A percentile compares a stretch with the other conserved stretches of the same genome.
These are phyloP conservation scores for Amphibalanus amphitrite DNA, from an alignment of 1,140 invertebrate genomes.

Conservation along the genomic window DNA sequence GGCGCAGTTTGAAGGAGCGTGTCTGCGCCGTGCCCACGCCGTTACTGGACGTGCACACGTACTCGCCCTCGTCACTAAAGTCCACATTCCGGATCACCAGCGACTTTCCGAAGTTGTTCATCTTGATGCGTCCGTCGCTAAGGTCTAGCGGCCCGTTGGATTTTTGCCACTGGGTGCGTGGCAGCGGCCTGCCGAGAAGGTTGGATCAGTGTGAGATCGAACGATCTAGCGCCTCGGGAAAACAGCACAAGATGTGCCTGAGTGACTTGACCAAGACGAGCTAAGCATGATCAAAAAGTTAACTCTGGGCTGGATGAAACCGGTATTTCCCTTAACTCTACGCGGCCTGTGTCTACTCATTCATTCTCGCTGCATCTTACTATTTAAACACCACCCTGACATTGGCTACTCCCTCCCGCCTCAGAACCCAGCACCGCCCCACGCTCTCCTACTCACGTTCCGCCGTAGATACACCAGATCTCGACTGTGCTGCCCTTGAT, in stretches of 20 bases:
- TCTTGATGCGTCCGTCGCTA: slow-evolving; percentile 38
- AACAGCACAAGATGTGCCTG: background rate
- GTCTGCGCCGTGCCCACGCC: slow-evolving; percentile 66
- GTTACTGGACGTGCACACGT: slow-evolving; percentile 80
- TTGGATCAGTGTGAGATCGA: no score
- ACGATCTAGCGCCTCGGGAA: background rate
- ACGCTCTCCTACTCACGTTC: slow-evolving; percentile 45
- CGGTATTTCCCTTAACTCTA: no score
- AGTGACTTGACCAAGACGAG: no score
- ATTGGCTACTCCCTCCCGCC: no score
- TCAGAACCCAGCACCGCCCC: background rate
- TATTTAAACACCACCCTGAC: no score
- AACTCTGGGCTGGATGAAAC: no score
- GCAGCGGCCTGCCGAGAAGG: slow-evolving; percentile 27
- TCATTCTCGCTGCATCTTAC: no score
- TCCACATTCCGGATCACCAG: slow-evolving; percentile 65
- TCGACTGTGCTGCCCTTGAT: slow-evolving; percentile 59
- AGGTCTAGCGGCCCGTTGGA: slow-evolving; percentile 35
- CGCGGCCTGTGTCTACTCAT: no score
- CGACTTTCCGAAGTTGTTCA: slow-evolving; percentile 77
- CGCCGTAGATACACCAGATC: slow-evolving; percentile 76
- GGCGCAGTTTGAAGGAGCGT: slow-evolving; percentile 61
- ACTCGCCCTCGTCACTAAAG: slow-evolving; percentile 68
- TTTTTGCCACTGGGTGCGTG: slow-evolving; percentile 51
- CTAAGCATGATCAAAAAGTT: no score